Evolutionary conservation across 2,797 vertebrate species (phyloP), one percentile per base, ranked within the genome.

Genomic region (Molossus alvarezi): DNA sequence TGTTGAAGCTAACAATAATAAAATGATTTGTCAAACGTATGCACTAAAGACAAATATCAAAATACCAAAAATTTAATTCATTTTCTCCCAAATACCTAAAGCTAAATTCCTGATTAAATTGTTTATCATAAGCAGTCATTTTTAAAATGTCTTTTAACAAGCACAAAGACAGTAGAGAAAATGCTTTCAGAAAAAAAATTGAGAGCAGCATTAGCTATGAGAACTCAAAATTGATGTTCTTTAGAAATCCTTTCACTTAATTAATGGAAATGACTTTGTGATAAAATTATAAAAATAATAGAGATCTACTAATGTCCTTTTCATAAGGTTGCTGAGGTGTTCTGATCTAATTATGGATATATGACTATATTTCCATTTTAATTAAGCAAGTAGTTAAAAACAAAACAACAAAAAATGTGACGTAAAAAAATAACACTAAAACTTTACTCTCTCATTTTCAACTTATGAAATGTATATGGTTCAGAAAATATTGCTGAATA

Each of bases 401-500:
- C 17, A n/a, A 76, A 75, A 51, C 27, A 45, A 73, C 53, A n/a
- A 72, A 41, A 45, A 20, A 51, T 27, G 17, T 48, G 60, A 48
- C 48, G 41, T 7, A 48, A 81, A 62, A 13, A 27, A 58, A 72
- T 72, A 75, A 67, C 57, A 41, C 55, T 15, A 55, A 11, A 85
- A 67, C 15, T 80, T 87, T 62, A 91, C 89, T 51, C 1, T 33
- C 51, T 7, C 21, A 90, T 88, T 88, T 51, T 95, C 67, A 94
- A 62, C 27, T 88, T 84, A 58, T 62, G 11, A 88, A 90, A 94
- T 92, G 71, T 92, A 89, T 76, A 53, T 23, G 20, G 13, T 76
- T 83, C 84, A 93, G 91, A 80, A 94, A 93, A 0, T 13, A 65
- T 33, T 92, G 53, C 14, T 96, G 77, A 96, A 83, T 33, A 88